A percentile compares a stretch with the other conserved stretches of the same genome.
Evolutionary conservation across 2,888 invertebrate species (phyloP).

Genomic region (Falcaria lacertinaria): DNA sequence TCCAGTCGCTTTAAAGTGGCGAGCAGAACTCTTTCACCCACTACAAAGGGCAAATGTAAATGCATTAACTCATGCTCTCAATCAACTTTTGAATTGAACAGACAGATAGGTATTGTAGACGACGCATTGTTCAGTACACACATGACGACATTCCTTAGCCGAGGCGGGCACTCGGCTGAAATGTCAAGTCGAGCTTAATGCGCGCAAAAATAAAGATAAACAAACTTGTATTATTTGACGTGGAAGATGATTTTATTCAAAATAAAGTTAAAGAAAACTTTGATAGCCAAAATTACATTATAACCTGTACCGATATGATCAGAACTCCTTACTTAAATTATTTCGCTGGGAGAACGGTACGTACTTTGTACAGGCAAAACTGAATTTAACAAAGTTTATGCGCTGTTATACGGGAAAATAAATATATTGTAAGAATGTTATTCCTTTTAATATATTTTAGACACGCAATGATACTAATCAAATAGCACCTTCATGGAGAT

Average conservation of each 20-base stretch:
- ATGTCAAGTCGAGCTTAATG: background rate
- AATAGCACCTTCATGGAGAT: background rate
- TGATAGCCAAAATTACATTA: too few relatives aligned
- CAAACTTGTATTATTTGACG: background rate
- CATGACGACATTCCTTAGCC: background rate
- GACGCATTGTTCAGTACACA: background rate
- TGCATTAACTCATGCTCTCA: background rate
- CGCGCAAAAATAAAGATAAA: background rate
- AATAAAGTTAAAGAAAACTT: too few relatives aligned
- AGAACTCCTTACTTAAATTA: too few relatives aligned
- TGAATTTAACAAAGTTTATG: too few relatives aligned
- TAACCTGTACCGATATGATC: too few relatives aligned
- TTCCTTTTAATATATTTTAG: too few relatives aligned
- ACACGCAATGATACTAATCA: too few relatives aligned
- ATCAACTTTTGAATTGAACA: background rate
- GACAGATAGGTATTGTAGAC: background rate
- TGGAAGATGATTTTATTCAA: too few relatives aligned
- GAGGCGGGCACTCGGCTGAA: background rate
- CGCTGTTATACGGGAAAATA: too few relatives aligned
- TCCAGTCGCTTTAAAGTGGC: background rate
- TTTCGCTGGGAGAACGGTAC: too few relatives aligned
- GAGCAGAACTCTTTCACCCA: background rate
- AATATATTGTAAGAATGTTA: too few relatives aligned
- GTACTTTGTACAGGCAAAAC: too few relatives aligned
- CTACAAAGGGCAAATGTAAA: background rate